Evolutionary conservation across 2,113 vertebrate genomes (phyloP).

Genomic region (Rhinoderma darwinii): DNA sequence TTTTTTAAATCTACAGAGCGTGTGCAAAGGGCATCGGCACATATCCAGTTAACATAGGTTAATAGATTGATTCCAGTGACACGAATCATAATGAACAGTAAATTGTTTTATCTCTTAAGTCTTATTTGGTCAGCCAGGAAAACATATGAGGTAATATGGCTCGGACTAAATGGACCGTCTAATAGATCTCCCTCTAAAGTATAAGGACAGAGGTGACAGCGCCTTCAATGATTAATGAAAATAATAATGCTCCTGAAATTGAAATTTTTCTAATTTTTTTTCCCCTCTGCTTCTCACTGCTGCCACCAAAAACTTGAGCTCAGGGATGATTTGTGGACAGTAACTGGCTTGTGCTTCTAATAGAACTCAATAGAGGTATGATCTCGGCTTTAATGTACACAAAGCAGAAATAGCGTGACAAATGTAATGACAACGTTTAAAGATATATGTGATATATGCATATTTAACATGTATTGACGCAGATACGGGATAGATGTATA

Average conservation of each 20-base stretch:
- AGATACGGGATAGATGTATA: slow-evolving; percentile 16
- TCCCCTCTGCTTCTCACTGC: slow-evolving; percentile 77
- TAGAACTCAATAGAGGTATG: slow-evolving; percentile 58
- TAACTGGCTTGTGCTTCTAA: slow-evolving; percentile 71
- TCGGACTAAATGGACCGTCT: slow-evolving; percentile 98
- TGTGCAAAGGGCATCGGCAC: slow-evolving; percentile 83
- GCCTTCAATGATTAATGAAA: slow-evolving; percentile 99
- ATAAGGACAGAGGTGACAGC: slow-evolving; percentile 95
- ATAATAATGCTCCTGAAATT: slow-evolving; percentile 99
- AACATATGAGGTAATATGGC: slow-evolving; percentile 99
- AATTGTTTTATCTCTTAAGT: slow-evolving; percentile 99
- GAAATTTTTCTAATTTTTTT: slow-evolving; percentile 95
- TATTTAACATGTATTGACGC: not conserved
- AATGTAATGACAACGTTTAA: slow-evolving; percentile 35
- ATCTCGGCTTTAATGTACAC: slow-evolving; percentile 48
- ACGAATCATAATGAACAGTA: slow-evolving; percentile 99
- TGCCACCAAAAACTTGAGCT: slow-evolving; percentile 88
- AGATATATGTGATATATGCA: slow-evolving; percentile 37
- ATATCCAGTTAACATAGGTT: slow-evolving; percentile 97
- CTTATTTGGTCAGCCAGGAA: slow-evolving; percentile 99
- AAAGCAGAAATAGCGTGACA: slow-evolving; percentile 23
- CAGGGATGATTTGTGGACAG: slow-evolving; percentile 89
- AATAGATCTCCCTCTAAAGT: slow-evolving; percentile 99
- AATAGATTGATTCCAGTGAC: slow-evolving; percentile 99
- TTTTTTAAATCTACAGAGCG: slow-evolving; percentile 71